These are phyloP conservation scores for Chloebia gouldiae DNA, from an alignment of 2,113 vertebrate species.

Conservation along the genomic window DNA sequence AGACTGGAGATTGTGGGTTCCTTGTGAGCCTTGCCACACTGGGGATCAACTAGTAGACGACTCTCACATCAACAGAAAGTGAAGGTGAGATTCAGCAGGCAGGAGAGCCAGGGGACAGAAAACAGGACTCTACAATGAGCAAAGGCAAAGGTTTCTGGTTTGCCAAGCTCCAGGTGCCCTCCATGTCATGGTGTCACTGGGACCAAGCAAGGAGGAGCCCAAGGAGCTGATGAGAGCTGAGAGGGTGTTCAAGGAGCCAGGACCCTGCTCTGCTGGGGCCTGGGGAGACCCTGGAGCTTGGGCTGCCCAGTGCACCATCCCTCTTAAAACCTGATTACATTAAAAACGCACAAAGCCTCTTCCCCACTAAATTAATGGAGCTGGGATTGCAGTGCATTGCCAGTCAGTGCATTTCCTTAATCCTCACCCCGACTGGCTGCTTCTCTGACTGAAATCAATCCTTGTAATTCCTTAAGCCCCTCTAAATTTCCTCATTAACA, in stretches of 20 bases:
- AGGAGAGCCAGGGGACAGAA: background rate
- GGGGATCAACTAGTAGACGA: background rate
- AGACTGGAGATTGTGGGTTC: background rate
- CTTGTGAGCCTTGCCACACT: background rate
- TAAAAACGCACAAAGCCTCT: conserved; percentile 22
- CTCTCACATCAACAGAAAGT: background rate
- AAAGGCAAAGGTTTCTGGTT: background rate
- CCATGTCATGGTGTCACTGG: background rate
- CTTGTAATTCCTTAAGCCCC: conserved; percentile 48
- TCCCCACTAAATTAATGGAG: conserved; percentile 41
- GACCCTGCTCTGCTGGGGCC: background rate
- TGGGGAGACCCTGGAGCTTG: background rate
- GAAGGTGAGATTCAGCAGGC: background rate
- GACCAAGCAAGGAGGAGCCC: background rate
- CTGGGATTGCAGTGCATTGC: background rate
- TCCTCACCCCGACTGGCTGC: conserved; percentile 18
- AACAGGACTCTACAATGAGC: background rate
- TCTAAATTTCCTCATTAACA: conserved; percentile 54
- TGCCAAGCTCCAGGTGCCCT: background rate
- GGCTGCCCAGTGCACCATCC: background rate
- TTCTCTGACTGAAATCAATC: conserved; percentile 51
- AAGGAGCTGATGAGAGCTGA: background rate
- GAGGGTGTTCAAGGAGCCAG: background rate
- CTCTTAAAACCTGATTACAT: conserved; percentile 53
- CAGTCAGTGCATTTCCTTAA: conserved; percentile 26